phyloP scores from a whole-genome alignment of 2,888 invertebrate genomes.

The Scelioninae gen. 1 region DNA sequence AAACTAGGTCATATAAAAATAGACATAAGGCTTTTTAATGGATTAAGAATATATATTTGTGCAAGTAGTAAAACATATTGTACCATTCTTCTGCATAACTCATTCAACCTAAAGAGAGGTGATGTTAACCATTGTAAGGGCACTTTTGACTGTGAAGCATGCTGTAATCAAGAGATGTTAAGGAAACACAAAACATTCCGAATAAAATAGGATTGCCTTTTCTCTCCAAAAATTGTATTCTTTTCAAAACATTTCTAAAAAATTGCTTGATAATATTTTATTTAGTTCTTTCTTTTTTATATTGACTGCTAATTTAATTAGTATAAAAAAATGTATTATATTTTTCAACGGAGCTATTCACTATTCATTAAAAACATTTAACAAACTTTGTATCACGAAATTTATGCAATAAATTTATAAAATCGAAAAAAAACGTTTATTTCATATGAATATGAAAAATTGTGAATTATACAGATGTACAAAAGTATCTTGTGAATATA shows the following conservation, averaged over 20 bases:
- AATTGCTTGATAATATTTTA: background rate
- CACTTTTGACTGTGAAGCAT: slow-evolving; percentile 63
- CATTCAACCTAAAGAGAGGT: slow-evolving; percentile 63
- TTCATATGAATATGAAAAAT: no score
- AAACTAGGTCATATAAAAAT: slow-evolving; percentile 73
- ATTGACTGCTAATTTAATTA: no score
- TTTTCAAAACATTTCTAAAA: no score
- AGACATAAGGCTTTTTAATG: slow-evolving; percentile 69
- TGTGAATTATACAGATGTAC: no score
- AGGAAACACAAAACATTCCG: slow-evolving; percentile 4
- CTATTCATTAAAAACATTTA: no score
- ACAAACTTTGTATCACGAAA: no score
- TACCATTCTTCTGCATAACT: slow-evolving; percentile 69
- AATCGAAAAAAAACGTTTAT: no score
- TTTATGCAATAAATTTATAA: no score
- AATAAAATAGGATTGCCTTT: background rate
- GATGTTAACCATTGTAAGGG: slow-evolving; percentile 69
- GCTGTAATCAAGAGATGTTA: slow-evolving; percentile 48
- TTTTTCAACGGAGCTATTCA: no score
- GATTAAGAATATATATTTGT: slow-evolving; percentile 66
- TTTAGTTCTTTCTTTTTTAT: background rate
- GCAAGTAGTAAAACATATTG: slow-evolving; percentile 53
- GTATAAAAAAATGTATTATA: no score
- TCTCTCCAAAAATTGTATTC: no score
- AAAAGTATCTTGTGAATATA: no score